These are phyloP conservation scores for Ascidia mentula DNA, from an alignment of 23 tunicate genomes.

Conservation along the genomic window DNA sequence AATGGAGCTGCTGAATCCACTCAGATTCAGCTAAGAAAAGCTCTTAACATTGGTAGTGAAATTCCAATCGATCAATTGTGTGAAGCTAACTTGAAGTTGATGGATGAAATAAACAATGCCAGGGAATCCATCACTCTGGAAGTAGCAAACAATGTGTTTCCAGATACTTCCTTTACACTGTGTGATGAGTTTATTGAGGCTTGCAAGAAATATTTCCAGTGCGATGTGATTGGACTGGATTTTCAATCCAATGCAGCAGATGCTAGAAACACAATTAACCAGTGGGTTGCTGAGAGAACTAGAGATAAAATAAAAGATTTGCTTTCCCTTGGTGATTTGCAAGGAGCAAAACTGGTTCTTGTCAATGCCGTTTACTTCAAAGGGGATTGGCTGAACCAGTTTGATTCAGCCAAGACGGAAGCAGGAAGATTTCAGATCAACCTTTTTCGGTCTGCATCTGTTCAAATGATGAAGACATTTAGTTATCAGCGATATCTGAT, in stretches of 20 bases:
- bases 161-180: conserved; percentile 23
- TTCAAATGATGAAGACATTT: conserved; percentile 53
- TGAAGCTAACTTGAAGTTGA: not conserved
- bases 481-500: not conserved
- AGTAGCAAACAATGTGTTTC: conserved; percentile 55
- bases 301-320: conserved; percentile 57
- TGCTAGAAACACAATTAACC: conserved; percentile 43
- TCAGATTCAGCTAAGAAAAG: conserved; percentile 15
- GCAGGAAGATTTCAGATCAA: conserved; percentile 22
- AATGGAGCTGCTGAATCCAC: conserved; percentile 45
- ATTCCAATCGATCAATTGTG: not conserved
- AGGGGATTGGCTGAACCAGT: conserved; percentile 76
- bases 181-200: conserved; percentile 19
- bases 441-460: conserved; percentile 3
- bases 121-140: conserved; percentile 9
- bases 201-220: conserved; percentile 4
- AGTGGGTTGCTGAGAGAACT: conserved; percentile 63
- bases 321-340: conserved; percentile 42
- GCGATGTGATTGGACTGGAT: conserved; percentile 14
- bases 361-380: conserved; percentile 82
- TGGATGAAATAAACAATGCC: not conserved
- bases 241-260: conserved; percentile 29
- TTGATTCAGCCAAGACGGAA: conserved; percentile 25
- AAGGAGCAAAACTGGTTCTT: conserved; percentile 37
- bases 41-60: conserved; percentile 1